These are phyloP conservation scores for Brachyptera risi DNA, from an alignment of 2,888 invertebrate species.

Conservation along the genomic window DNA sequence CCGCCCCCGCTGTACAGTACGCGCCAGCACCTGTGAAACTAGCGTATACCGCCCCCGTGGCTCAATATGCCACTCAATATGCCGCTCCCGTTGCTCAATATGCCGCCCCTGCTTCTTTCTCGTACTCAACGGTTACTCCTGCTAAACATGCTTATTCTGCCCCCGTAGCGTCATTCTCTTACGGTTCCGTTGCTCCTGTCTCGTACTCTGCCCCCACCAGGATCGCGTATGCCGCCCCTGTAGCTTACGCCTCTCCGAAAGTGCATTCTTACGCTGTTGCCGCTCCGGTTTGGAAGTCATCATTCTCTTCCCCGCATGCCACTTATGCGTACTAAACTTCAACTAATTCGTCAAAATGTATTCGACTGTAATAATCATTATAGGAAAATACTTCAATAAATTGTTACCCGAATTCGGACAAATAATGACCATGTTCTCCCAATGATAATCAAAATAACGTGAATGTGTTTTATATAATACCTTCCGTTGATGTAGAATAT, in stretches of 20 bases:
- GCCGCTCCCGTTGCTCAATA: conserved; percentile 26
- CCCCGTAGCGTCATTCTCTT: neutral
- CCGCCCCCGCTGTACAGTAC: conserved; percentile 24
- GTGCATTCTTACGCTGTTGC: neutral
- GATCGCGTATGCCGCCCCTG: conserved; percentile 12
- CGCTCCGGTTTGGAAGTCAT: conserved; percentile 19
- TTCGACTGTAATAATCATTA: too few relatives aligned
- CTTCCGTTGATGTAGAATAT: too few relatives aligned
- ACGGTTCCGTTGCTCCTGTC: conserved; percentile 25
- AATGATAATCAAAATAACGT: too few relatives aligned
- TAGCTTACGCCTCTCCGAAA: neutral
- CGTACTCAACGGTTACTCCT: conserved; percentile 25
- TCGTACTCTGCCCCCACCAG: conserved; percentile 19
- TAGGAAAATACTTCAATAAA: too few relatives aligned
- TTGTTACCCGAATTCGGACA: too few relatives aligned
- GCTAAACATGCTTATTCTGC: conserved; percentile 24
- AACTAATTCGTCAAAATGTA: too few relatives aligned
- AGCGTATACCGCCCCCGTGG: conserved; percentile 21
- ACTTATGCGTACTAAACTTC: conserved; percentile 6
- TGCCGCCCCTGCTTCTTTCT: conserved; percentile 27
- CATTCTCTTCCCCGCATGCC: conserved; percentile 5
- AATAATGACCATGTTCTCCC: too few relatives aligned
- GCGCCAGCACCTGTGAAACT: conserved; percentile 38
- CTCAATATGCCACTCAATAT: conserved; percentile 19
- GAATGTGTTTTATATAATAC: too few relatives aligned